These are phyloP conservation scores for Phocoena sinus DNA, from an alignment of 2,113 vertebrate species.

Conservation along the genomic window DNA sequence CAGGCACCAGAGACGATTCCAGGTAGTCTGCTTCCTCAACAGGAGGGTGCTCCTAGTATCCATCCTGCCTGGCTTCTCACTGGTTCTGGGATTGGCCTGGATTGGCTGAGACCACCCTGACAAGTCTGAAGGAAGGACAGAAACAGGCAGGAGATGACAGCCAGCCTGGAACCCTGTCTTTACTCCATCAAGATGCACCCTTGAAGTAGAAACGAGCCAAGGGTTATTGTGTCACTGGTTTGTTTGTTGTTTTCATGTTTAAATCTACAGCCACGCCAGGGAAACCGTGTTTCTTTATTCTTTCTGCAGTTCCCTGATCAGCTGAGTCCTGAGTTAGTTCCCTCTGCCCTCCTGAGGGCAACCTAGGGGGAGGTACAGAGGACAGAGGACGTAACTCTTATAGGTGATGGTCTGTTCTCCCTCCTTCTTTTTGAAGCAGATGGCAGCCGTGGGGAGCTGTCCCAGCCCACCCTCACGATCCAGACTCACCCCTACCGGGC, in stretches of 20 bases:
- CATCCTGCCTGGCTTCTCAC: background rate
- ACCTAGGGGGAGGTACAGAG: background rate
- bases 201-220: background rate
- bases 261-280: background rate
- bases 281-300: background rate
- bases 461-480: constrained; percentile 93
- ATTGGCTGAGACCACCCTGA: background rate
- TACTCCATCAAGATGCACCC: background rate
- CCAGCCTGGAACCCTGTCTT: background rate
- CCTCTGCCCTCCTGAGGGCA: background rate
- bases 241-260: background rate
- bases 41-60: background rate
- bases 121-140: background rate
- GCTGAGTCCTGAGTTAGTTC: background rate
- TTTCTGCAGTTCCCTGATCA: background rate
- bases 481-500: constrained; percentile 95
- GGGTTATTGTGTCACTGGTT: background rate
- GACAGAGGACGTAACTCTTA: background rate
- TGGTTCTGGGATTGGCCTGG: background rate
- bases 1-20: background rate
- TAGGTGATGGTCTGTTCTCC: constrained; percentile 59
- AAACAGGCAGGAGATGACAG: background rate
- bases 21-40: background rate
- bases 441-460: constrained; percentile 90
- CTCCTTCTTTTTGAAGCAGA: constrained; percentile 82